Conservation (phyloP, 2,797 vertebrate species). For the Poecilia gillii region DNA sequence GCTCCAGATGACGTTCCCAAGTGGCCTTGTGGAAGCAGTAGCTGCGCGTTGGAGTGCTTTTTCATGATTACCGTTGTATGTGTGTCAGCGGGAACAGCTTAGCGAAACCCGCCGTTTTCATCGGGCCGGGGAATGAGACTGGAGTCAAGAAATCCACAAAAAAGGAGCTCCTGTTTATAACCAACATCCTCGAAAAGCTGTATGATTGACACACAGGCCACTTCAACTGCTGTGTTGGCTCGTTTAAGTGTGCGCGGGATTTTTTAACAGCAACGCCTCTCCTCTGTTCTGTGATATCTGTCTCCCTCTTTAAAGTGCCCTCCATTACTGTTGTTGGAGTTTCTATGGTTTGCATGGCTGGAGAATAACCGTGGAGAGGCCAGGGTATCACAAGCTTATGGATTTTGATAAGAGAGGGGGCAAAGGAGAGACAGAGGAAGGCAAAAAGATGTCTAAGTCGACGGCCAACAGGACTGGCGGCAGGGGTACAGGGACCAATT, state of each 20-base stretch:
- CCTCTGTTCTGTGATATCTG: conserved; percentile 55
- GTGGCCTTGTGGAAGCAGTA: conserved; percentile 79
- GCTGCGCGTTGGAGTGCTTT: conserved; percentile 68
- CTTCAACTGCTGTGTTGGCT: conserved; percentile 45
- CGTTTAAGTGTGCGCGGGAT: conserved; percentile 53
- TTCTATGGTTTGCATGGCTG: conserved; percentile 93
- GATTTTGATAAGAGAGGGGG: conserved; percentile 99
- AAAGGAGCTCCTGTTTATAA: conserved; percentile 45
- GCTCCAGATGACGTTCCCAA: conserved; percentile 74
- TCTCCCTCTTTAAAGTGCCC: conserved; percentile 55
- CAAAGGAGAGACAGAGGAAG: conserved; percentile 96
- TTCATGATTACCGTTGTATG: conserved; percentile 68
- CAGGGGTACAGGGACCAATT: conserved; percentile 91
- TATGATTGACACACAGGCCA: conserved; percentile 32
- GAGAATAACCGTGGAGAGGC: conserved; percentile 99
- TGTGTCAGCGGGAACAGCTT: conserved; percentile 69
- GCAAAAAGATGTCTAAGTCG: conserved; percentile 96
- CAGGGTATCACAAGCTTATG: conserved; percentile 99
- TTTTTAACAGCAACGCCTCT: conserved; percentile 65
- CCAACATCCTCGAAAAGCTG: conserved; percentile 42
- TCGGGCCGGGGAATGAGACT: conserved; percentile 69
- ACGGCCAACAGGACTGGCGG: conserved; percentile 86
- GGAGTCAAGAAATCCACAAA: conserved; percentile 47
- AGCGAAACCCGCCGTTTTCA: conserved; percentile 71
- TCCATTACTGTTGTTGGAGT: conserved; percentile 81